Evolutionary conservation across 1,140 invertebrate species (phyloP), one percentile per base, ranked within the genome.

Genomic region (Schmidtea mediterranea): DNA sequence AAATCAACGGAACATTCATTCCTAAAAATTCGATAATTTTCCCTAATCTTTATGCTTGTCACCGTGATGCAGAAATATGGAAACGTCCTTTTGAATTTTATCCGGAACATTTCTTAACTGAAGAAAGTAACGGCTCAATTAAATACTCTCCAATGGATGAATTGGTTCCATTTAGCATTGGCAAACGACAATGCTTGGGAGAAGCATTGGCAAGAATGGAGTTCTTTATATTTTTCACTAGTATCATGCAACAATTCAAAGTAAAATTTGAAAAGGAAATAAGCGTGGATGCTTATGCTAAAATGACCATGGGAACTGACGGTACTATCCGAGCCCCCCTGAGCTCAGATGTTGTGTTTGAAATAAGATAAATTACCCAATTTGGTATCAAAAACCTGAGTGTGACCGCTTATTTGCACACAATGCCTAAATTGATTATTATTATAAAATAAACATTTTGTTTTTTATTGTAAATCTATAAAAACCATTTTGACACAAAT

Each of bases 121-220:
- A 9, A 50, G 39, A 36, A 12, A n/a, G n/a, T n/a, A 9, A 36
- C 5, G 54, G 51, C n/a, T 26, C 48, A 38, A 40, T 60, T 9
- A 51, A 58, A 43, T 48, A 51, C 9, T 19, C 49, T 5, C 51
- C 49, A 12, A 36, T 50, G 0, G 58, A 59, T 21, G 32, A 43
- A n/a, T 58, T 61, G 41, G 43, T 58, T 10, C 56, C 57, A 12
- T 62, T 55, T 47, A 56, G 59, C 1, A 53, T 55, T 0, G 61
- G 61, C 9, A 53, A 56, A 37, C 45, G 61, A 40, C 71, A 75
- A 51, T 82, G 80, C 57, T 71, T 77, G 0, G 80, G 79, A 1
- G 77, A 81, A 61, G 64, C 72, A 0, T 60, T 82, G 37, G 79
- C 79, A 0, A 72, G 69, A 46, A 71, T 71, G 1, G 76, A 77